Conservation (phyloP, 2,113 vertebrate species). For the Syngnathus floridae region DNA sequence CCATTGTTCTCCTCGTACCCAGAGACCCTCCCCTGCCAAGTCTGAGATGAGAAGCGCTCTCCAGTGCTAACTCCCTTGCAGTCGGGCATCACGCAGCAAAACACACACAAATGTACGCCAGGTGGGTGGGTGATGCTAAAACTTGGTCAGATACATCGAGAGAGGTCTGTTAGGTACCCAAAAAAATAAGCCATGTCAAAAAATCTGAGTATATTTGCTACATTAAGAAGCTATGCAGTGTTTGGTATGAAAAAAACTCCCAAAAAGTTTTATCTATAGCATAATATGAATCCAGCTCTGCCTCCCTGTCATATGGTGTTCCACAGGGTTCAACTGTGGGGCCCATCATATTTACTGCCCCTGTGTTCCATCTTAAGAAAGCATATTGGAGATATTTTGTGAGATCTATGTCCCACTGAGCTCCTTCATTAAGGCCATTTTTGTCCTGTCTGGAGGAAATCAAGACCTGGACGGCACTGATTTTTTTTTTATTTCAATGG, state of each 20-base stretch:
- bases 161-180: conserved; percentile 35
- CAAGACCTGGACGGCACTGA: too few relatives aligned
- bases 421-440: too few relatives aligned
- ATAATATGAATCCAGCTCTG: too few relatives aligned
- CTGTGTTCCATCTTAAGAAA: too few relatives aligned
- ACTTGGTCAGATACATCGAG: conserved; percentile 38
- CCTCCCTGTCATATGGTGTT: too few relatives aligned
- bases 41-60: conserved; percentile 62
- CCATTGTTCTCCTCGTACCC: conserved; percentile 61
- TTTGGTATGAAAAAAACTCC: too few relatives aligned
- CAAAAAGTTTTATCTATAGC: too few relatives aligned
- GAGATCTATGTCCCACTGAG: too few relatives aligned
- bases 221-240: not conserved
- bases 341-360: too few relatives aligned
- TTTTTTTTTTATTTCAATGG: too few relatives aligned
- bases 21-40: conserved; percentile 67
- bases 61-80: conserved; percentile 50
- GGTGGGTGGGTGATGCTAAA: conserved; percentile 41
- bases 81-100: conserved; percentile 46
- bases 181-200: conserved; percentile 1
- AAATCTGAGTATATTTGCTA: not conserved
- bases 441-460: too few relatives aligned
- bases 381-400: too few relatives aligned
- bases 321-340: not conserved
- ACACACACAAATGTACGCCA: conserved; percentile 21